A percentile compares a stretch with the other conserved stretches of the same genome.
Conservation (phyloP, 2,113 vertebrate species). For the Poecilia latipinna region DNA sequence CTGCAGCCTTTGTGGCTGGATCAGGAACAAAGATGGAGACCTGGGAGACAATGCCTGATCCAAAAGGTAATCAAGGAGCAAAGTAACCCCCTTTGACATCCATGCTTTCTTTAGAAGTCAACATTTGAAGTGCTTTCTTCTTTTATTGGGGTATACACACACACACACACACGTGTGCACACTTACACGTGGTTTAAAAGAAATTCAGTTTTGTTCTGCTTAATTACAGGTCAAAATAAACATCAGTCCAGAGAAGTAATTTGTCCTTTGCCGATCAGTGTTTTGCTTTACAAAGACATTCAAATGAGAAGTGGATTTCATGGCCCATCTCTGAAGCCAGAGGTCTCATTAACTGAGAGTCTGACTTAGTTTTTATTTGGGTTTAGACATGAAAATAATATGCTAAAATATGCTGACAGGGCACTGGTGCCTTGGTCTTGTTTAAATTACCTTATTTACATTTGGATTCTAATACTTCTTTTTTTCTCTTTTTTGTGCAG, state of each 20-base stretch:
- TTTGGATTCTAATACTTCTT: background rate
- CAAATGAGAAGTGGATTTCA: constrained; percentile 54
- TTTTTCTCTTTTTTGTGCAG: background rate
- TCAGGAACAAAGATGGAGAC: constrained; percentile 86
- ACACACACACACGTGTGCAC: background rate
- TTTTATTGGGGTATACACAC: background rate
- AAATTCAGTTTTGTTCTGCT: constrained; percentile 26
- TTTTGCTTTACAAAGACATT: constrained; percentile 61
- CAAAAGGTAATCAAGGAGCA: constrained; percentile 69
- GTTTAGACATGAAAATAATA: constrained; percentile 18
- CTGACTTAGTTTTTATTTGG: constrained; percentile 41
- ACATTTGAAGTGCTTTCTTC: background rate
- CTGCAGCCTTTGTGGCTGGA: constrained; percentile 92
- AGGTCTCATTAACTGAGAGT: constrained; percentile 52
- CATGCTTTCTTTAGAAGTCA: background rate
- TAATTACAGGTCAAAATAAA: constrained; percentile 56
- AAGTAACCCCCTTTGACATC: constrained; percentile 1
- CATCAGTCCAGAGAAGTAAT: constrained; percentile 40
- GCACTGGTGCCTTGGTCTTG: constrained; percentile 1
- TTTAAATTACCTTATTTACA: constrained; percentile 7
- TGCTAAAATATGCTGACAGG: constrained; percentile 40
- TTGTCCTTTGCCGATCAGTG: constrained; percentile 41
- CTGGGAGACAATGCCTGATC: constrained; percentile 88
- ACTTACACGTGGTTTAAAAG: background rate
- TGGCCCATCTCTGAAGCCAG: constrained; percentile 41